These are phyloP conservation scores for Melipona quadrifasciata DNA, from an alignment of 1,140 invertebrate species.

Conservation along the genomic window DNA sequence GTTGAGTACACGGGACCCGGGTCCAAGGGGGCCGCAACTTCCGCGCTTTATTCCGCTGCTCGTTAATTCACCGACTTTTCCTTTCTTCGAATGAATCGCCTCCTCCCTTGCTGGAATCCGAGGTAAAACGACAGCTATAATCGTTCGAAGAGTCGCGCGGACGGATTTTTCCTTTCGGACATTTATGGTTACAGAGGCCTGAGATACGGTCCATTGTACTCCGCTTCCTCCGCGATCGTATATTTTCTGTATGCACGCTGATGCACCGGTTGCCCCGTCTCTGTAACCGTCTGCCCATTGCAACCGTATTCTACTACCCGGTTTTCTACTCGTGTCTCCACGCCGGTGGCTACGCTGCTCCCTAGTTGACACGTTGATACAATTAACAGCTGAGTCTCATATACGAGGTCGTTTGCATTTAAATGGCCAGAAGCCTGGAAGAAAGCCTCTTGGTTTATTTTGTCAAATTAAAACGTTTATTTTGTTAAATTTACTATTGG, in stretches of 20 bases:
- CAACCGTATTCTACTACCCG: constrained; percentile 39
- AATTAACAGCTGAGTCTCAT: constrained; percentile 5
- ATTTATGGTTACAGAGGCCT: constrained; percentile 55
- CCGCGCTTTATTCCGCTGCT: constrained; percentile 65
- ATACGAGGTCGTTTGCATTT: neutral
- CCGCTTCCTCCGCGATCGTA: constrained; percentile 25
- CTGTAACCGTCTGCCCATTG: constrained; percentile 7
- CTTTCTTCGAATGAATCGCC: constrained; percentile 43
- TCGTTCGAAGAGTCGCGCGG: constrained; percentile 23
- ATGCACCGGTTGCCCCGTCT: constrained; percentile 10
- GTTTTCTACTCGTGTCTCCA: constrained; percentile 26
- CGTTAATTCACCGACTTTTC: constrained; percentile 62
- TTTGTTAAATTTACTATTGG: neutral
- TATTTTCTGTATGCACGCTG: constrained; percentile 39
- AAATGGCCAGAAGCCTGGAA: neutral
- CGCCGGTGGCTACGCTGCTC: neutral
- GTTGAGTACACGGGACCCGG: neutral
- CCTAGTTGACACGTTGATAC: neutral
- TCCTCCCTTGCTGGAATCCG: constrained; percentile 13
- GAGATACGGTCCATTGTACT: constrained; percentile 67
- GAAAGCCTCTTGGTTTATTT: neutral
- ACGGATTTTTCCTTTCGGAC: constrained; percentile 53
- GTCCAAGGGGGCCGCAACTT: constrained; percentile 34
- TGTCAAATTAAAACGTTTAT: neutral
- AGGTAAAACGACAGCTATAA: constrained; percentile 45